These are phyloP conservation scores for Epinephelus cyanopodus DNA, from an alignment of 2,113 vertebrate species.

Conservation along the genomic window DNA sequence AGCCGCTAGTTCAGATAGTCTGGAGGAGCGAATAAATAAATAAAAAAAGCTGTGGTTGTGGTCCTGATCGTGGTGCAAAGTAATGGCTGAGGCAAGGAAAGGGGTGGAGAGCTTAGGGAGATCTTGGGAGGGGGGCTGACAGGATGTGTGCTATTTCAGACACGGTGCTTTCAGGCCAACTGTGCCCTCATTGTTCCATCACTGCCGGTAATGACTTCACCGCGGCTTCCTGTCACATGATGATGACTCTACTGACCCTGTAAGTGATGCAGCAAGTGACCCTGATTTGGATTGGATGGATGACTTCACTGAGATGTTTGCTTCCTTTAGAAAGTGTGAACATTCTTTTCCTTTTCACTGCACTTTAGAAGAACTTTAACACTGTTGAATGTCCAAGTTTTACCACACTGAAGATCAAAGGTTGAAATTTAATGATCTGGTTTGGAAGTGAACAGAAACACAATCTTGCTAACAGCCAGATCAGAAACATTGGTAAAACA, in stretches of 20 bases:
- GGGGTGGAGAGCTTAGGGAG: constrained; percentile 14
- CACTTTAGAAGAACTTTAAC: not conserved
- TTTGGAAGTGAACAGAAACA: not conserved
- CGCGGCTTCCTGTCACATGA: constrained; percentile 71
- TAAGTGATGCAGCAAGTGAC: constrained; percentile 64
- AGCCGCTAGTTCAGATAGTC: constrained; percentile 25
- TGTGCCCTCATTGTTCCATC: constrained; percentile 79
- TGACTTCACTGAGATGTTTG: constrained; percentile 17
- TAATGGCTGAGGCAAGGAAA: not conserved
- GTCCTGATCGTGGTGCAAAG: constrained; percentile 29
- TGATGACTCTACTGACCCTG: constrained; percentile 26
- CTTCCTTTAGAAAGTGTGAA: constrained; percentile 23
- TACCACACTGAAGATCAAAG: not conserved
- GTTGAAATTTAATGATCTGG: constrained; percentile 1
- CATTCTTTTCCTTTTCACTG: not conserved
- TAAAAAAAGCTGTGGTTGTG: not conserved
- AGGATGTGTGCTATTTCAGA: constrained; percentile 77
- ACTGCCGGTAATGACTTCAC: constrained; percentile 75
- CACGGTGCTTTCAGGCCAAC: constrained; percentile 48
- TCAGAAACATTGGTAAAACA: not conserved
- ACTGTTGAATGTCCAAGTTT: not conserved
- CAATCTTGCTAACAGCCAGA: not conserved
- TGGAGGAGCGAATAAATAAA: constrained; percentile 1
- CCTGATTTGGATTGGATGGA: constrained; percentile 4
- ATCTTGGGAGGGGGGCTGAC: constrained; percentile 29